Base-by-base conservation (phyloP, 1,140 invertebrate genomes). In the Brachionus sp. region DNA sequence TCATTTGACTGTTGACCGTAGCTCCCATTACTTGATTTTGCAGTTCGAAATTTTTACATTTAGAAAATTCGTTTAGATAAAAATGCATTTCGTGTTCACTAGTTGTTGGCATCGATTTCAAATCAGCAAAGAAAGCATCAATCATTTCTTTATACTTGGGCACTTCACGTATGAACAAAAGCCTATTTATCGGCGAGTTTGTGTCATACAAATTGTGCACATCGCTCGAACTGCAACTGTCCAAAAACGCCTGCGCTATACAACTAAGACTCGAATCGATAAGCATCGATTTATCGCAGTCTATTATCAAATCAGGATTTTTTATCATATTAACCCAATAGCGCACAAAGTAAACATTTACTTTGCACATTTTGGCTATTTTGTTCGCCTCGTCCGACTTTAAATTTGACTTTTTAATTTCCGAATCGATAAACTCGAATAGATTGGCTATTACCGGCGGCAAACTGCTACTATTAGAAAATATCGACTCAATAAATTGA, bases 71-170 rank as follows among this genome's bases (percentile, higher is more conserved):
- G 13, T 16, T 80, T 25, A 80, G 25, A 29, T 80, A 80, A 44
- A 80, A 80, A 29, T 80, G 77, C 7, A 80, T 29, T 13, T 80
- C 77, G 39, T 80, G 77, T 2, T 80, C 77, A 50, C 50, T 62
- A 19, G 62, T 66, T 1, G 37, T 16, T 3, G 46, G 77, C 19
- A 10, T 10, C 9, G 37, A 62, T 50, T 57, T 23, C 19, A 80
- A 3, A 2, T 80, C 53, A n/a, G 9, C 33, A 57, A 62, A 80
- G 25, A 80, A 80, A 0, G 2, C 5, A 35, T 80, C 77, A 4
- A 80, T 80, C 50, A 80, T 57, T 37, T 80, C 16, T 25, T 66
- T 57, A 16, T 80, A 80, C 19, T 44, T 57, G 19, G 50, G 50
- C 7, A 62, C 37, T 13, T 80, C 77, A 29, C 77, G 46, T 2